These are phyloP conservation scores for Bostrychus sinensis DNA, from an alignment of 2,113 vertebrate species.

Conservation along the genomic window DNA sequence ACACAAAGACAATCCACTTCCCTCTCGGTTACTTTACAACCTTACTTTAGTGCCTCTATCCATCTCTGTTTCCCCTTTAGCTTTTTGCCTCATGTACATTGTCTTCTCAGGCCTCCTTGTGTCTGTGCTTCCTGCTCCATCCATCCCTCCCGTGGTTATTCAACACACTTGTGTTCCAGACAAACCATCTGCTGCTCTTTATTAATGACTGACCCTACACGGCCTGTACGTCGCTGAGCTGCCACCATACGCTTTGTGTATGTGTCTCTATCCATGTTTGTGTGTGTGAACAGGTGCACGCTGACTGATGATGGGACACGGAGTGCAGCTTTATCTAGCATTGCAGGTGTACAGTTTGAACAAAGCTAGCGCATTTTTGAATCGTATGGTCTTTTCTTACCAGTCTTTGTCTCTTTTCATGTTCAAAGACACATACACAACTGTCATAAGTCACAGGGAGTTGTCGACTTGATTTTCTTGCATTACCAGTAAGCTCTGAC, in stretches of 20 bases:
- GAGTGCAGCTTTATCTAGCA: constrained; percentile 50
- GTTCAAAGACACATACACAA: neutral
- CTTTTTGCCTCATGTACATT: constrained; percentile 6
- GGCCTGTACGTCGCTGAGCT: constrained; percentile 60
- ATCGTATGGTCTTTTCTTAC: constrained; percentile 14
- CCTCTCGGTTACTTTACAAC: constrained; percentile 13
- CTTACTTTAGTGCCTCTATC: constrained; percentile 28
- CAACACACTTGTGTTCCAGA: constrained; percentile 75
- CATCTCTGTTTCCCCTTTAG: constrained; percentile 7
- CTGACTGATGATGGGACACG: constrained; percentile 64
- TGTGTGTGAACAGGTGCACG: constrained; percentile 60
- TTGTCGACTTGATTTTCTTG: neutral
- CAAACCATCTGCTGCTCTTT: constrained; percentile 79
- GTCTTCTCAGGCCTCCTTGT: constrained; percentile 20
- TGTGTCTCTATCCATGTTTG: constrained; percentile 13
- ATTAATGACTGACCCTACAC: constrained; percentile 78
- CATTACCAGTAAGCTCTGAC: too few species aligned
- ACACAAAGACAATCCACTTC: neutral
- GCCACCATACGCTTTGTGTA: constrained; percentile 52
- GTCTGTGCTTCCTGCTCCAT: constrained; percentile 43
- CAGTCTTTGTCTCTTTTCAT: constrained; percentile 5
- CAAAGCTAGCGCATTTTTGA: constrained; percentile 24
- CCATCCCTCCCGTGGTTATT: constrained; percentile 70
- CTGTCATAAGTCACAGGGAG: neutral
- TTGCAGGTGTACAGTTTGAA: constrained; percentile 52